Conservation (phyloP, 1,140 invertebrate species). For the Zaprionus kolodkinae region DNA sequence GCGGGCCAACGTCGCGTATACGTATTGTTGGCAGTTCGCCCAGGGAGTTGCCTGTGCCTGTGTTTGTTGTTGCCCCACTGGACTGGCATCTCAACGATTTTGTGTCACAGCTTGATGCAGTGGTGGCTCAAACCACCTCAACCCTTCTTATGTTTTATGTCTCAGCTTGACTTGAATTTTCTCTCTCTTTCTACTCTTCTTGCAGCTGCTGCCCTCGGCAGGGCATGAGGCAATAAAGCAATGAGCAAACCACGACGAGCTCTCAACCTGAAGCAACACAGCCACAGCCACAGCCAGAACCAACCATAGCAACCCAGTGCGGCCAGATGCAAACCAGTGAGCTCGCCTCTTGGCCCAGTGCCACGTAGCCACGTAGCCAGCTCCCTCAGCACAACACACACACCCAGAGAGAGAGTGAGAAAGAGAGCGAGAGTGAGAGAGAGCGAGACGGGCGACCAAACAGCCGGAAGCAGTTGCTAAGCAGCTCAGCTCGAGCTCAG, state of each 20-base stretch:
- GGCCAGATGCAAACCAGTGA: conserved; percentile 35
- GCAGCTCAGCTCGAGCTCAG: conserved; percentile 41
- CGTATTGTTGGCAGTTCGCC: conserved; percentile 52
- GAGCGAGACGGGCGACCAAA: conserved; percentile 7
- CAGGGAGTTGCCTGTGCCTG: conserved; percentile 21
- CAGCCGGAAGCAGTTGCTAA: conserved; percentile 10
- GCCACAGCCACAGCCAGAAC: background rate
- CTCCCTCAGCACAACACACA: conserved; percentile 2
- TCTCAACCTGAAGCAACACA: conserved; percentile 4
- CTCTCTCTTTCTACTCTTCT: conserved; percentile 8
- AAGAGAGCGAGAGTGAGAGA: background rate
- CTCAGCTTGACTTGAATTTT: background rate
- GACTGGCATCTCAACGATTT: conserved; percentile 37
- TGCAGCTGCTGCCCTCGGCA: conserved; percentile 40
- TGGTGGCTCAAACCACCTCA: background rate
- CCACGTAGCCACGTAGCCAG: conserved; percentile 27
- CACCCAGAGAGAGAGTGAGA: background rate
- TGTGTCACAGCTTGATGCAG: conserved; percentile 32
- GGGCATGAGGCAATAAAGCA: conserved; percentile 33
- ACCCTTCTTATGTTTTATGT: conserved; percentile 31
- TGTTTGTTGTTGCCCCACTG: no score
- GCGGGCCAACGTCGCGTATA: conserved; percentile 56
- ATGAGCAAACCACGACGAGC: conserved; percentile 26
- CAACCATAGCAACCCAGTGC: conserved; percentile 22
- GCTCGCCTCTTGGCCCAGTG: conserved; percentile 40